Evolutionary conservation across 2,113 vertebrate genomes (phyloP), one percentile per base, ranked within the genome.

Genomic region (Amblyopsis rosae): DNA sequence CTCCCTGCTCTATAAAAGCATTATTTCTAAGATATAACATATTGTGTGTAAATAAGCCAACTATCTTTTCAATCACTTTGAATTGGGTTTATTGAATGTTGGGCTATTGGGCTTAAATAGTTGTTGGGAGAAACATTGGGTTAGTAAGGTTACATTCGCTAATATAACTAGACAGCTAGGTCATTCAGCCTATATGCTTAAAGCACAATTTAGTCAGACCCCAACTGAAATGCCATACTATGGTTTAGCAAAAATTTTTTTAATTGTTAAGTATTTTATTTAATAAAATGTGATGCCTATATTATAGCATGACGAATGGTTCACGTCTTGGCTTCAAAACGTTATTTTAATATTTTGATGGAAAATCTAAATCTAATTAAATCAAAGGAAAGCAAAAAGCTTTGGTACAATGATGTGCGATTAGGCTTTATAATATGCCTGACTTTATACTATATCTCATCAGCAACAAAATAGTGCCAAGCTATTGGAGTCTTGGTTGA

Each of bases 391-490:
- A 54, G 4, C 6, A 54, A 54, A 15, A 7, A 54, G 12, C 51
- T 54, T 3, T 54, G 58, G 32, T 45, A 15, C 32, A 41, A 59
- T n/a, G 13, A 12, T 41, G 12, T 45, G 58, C 45, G 41, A 59
- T 59, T n/a, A 4, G 13, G 12, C 33, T 59, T 33, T 13, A 33
- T 41, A n/a, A 54, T 35, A 33, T 59, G 58, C 11, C 50, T 47
- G 49, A 45, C 61, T 73, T 65, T 17, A 35, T 1, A 26, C 26
- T 26, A 2, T 26, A 62, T 33, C 10, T 65, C 64, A 67, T 57
- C 45, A 61, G 50, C 10, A 67, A 57, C 35, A n/a, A 68, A 50
- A 59, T 47, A 54, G 61, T 60, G 79, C 70, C 1, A 53, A 60
- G 10, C 26, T 41, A 62, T 61, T 60, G 72, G 63, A 46, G 64